phyloP scores from a whole-genome alignment of 1,140 invertebrate genomes.

The Hormaphis cornu region DNA sequence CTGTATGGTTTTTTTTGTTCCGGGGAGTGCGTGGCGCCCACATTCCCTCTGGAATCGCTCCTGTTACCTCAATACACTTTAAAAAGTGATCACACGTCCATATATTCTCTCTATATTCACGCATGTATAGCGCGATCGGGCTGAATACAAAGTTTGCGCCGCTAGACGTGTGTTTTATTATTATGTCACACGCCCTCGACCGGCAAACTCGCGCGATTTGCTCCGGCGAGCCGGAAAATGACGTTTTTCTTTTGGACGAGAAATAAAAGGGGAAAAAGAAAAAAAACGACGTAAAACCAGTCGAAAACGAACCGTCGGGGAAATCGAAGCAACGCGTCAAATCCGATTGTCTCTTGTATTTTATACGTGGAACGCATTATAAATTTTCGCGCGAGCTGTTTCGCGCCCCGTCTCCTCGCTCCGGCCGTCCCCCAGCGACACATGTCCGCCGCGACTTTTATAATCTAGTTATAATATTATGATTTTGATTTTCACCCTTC shows the following conservation, averaged over 20 bases:
- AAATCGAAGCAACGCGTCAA: background rate
- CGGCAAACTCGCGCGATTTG: constrained; percentile 17
- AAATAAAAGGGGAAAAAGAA: background rate
- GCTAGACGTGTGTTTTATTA: background rate
- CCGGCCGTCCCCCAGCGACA: too few relatives aligned
- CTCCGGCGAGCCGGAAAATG: constrained; percentile 27
- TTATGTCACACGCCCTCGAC: background rate
- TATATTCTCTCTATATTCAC: too few relatives aligned
- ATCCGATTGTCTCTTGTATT: background rate
- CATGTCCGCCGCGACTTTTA: background rate
- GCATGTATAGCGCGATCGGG: background rate
- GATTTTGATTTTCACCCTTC: background rate
- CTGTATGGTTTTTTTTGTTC: too few relatives aligned
- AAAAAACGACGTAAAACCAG: background rate
- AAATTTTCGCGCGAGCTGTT: too few relatives aligned
- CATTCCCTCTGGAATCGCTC: too few relatives aligned
- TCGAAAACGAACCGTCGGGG: too few relatives aligned
- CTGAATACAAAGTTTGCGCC: background rate
- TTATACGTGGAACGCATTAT: too few relatives aligned
- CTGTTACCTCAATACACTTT: too few relatives aligned
- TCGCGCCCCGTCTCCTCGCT: too few relatives aligned
- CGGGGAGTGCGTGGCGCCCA: too few relatives aligned
- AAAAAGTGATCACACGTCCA: too few relatives aligned
- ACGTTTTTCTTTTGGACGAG: background rate
- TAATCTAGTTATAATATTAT: constrained; percentile 9